Evolutionary conservation across 2,797 vertebrate species (phyloP).

Genomic region (Brachyalestes nurse): DNA sequence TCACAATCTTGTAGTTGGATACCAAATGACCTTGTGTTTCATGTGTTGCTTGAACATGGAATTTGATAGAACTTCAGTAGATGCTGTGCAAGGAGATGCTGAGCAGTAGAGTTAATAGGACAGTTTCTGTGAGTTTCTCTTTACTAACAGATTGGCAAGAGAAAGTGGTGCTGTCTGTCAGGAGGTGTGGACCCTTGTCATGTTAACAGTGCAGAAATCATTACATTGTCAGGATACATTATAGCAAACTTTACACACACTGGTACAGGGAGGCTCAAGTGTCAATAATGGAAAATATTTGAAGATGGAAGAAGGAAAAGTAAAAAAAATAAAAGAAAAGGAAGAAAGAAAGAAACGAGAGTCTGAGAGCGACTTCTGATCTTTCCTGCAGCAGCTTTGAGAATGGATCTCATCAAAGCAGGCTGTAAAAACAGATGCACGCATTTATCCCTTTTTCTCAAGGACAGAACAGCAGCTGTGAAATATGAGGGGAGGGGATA

Average conservation of each 20-base stretch:
- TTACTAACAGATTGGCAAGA: constrained; percentile 4
- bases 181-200: constrained; percentile 4
- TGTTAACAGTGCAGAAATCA: neutral
- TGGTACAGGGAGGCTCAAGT: neutral
- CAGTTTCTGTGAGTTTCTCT: neutral
- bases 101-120: neutral
- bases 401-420: constrained; percentile 40
- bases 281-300: constrained; percentile 7
- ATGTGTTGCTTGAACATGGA: too few species aligned
- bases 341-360: neutral
- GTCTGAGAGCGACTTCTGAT: constrained; percentile 25
- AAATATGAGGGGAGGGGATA: constrained; percentile 14
- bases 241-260: neutral
- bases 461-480: constrained; percentile 24
- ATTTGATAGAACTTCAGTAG: neutral
- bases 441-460: constrained; percentile 15
- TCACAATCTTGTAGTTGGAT: too few species aligned
- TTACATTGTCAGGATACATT: constrained; percentile 16
- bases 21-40: too few species aligned
- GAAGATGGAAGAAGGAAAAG: neutral
- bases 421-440: constrained; percentile 34
- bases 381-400: neutral
- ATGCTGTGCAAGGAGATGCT: neutral
- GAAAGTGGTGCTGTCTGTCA: neutral
- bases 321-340: neutral